Evolutionary conservation across 2,888 invertebrate genomes (phyloP).

Genomic region (Poecilus cupreus): DNA sequence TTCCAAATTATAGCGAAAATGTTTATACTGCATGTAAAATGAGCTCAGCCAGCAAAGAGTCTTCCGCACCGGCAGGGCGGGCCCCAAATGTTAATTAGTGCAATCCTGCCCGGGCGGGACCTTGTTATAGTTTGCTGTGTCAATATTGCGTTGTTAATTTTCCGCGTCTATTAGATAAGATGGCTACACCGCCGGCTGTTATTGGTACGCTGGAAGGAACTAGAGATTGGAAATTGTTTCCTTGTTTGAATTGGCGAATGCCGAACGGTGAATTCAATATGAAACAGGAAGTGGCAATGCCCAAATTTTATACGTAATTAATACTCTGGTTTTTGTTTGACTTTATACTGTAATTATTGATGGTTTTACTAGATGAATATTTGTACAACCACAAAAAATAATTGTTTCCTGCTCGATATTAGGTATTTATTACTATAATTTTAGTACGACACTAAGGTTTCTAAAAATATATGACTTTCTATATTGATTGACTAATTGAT

Average conservation of each 20-base stretch:
- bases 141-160: slow-evolving; percentile 22
- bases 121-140: slow-evolving; percentile 29
- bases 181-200: background rate
- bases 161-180: slow-evolving; percentile 22
- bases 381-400: slow-evolving; percentile 2
- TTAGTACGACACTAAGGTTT: too few relatives aligned
- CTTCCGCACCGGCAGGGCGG: background rate
- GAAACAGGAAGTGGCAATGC: background rate
- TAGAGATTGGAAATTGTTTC: slow-evolving; percentile 16
- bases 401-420: background rate
- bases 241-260: slow-evolving; percentile 19
- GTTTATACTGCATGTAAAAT: slow-evolving; percentile 31
- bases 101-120: slow-evolving; percentile 1
- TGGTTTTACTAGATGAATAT: background rate
- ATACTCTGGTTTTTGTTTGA: slow-evolving; percentile 9
- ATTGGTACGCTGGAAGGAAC: background rate
- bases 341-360: slow-evolving; percentile 6
- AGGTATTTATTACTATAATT: too few relatives aligned
- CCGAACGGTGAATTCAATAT: slow-evolving; percentile 17
- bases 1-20: slow-evolving; percentile 23
- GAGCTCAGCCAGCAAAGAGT: background rate
- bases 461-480: too few relatives aligned
- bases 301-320: slow-evolving; percentile 32
- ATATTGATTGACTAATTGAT: too few relatives aligned
- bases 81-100: slow-evolving; percentile 21